Evolutionary conservation across 1,140 invertebrate species (phyloP), one percentile per base, ranked within the genome.

Genomic region (Orchestia grillus): DNA sequence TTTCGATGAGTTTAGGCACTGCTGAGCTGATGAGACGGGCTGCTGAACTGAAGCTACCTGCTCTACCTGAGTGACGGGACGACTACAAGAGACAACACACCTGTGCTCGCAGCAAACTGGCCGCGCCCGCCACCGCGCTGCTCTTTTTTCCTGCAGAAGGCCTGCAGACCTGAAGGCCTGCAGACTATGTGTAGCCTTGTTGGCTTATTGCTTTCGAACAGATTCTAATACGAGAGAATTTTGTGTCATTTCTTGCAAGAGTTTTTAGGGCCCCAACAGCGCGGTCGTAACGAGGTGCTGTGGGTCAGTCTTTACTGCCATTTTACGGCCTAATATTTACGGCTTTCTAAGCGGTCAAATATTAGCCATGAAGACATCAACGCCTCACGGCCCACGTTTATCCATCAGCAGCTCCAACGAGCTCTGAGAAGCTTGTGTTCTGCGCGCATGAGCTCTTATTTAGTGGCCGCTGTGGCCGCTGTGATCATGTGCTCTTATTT

Each of bases 281-380:
- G n/a, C 41, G 43, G 88, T 90, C 88, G 43, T 90, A 90, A 90
- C 88, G 43, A 90, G 43, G 43, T 16, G n/a, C 88, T 90, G 41
- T 36, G 88, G 88, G 88, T 43, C 88, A 90, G 88, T 28, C 88
- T 90, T 90, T 90, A 90, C 88, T 41, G 43, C 88, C 88, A 11
- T 41, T 90, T 90, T 90, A 90, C 88, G 88, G 42, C 88, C 88
- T 42, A 90, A 90, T 90, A 90, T 90, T 90, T 90, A 90, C 88
- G 88, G 43, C 88, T 90, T 90, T 90, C 43, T 90, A 90, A 90
- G 41, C n/a, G 88, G 41, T 90, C 43, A 41, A 42, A 90, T 90
- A 41, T 90, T 90, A 41, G 43, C 88, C 41, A 90, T 90, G 88
- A 44, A 90, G 88, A 42, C 41, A 36, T 42, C 88, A 90, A 90